These are phyloP conservation scores for Ophion slaviceki DNA, from an alignment of 2,888 invertebrate species.

Conservation along the genomic window DNA sequence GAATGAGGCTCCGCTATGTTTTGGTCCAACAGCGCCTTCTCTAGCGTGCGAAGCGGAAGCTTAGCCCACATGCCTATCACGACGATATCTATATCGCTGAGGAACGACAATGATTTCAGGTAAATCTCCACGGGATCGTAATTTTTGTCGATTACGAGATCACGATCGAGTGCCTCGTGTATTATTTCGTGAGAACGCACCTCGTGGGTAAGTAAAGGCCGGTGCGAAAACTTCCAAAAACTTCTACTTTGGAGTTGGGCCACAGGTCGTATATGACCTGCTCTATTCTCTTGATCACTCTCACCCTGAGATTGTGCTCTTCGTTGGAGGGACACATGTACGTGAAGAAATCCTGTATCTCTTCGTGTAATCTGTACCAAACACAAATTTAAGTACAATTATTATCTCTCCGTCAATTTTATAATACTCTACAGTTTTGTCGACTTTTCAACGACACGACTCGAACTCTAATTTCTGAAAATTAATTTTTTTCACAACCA, in stretches of 20 bases:
- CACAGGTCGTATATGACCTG: constrained; percentile 94
- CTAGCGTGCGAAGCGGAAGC: constrained; percentile 95
- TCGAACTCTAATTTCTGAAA: background rate
- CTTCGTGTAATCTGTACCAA: constrained; percentile 93
- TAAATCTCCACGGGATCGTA: background rate
- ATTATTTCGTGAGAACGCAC: constrained; percentile 79
- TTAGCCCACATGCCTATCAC: constrained; percentile 93
- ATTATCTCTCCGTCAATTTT: background rate
- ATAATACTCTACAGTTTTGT: background rate
- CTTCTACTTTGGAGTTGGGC: constrained; percentile 97
- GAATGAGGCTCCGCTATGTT: constrained; percentile 95
- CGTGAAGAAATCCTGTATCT: constrained; percentile 97
- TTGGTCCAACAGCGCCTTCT: constrained; percentile 94
- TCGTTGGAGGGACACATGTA: constrained; percentile 97
- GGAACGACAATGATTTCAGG: constrained; percentile 46
- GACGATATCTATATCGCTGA: constrained; percentile 88
- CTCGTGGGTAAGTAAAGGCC: constrained; percentile 99
- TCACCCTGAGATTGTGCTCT: constrained; percentile 94
- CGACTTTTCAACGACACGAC: too few relatives aligned
- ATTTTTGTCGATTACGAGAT: background rate
- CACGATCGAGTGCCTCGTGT: background rate
- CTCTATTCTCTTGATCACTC: constrained; percentile 95
- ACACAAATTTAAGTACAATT: background rate
- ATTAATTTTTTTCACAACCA: too few relatives aligned
- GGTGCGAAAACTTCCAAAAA: constrained; percentile 99